These are phyloP conservation scores for Drosophila rufa DNA, from an alignment of 1,140 invertebrate genomes.

Conservation along the genomic window DNA sequence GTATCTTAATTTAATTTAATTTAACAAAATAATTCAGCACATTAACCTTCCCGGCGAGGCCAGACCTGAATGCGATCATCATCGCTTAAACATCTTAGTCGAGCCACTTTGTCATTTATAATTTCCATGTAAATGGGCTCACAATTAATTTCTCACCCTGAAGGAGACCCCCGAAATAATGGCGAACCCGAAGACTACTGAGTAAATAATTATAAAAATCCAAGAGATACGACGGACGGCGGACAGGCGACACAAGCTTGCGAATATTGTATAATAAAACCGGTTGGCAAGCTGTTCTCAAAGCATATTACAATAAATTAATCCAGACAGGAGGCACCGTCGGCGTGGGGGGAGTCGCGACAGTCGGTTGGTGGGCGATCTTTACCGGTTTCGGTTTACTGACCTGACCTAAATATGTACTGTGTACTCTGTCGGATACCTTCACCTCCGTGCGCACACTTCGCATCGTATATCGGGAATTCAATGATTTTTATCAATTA, in stretches of 20 bases:
- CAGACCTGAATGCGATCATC: conserved; percentile 8
- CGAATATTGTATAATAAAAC: conserved; percentile 52
- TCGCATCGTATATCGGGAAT: conserved; percentile 9
- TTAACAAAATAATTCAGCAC: conserved; percentile 13
- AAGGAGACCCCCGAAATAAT: conserved; percentile 11
- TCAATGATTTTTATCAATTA: conserved; percentile 34
- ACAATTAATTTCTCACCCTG: conserved; percentile 16
- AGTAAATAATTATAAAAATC: conserved; percentile 40
- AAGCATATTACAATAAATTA: conserved; percentile 35
- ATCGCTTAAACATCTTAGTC: conserved; percentile 20
- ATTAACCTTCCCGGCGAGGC: conserved; percentile 22
- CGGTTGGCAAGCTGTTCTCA: conserved; percentile 39
- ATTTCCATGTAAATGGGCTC: conserved; percentile 37
- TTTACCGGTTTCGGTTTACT: conserved; percentile 68
- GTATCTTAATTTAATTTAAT: not conserved
- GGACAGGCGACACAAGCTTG: conserved; percentile 34
- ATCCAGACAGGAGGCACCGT: conserved; percentile 28
- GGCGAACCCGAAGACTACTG: conserved; percentile 20
- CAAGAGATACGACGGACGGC: conserved; percentile 3
- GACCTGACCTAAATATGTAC: conserved; percentile 63
- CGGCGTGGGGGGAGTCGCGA: conserved; percentile 16
- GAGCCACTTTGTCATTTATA: conserved; percentile 58
- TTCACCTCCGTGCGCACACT: conserved; percentile 37
- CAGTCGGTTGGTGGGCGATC: conserved; percentile 10
- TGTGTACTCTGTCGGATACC: conserved; percentile 3